A percentile compares a stretch with the other conserved stretches of the same genome.
phyloP scores from a whole-genome alignment of 2,888 invertebrate species.

The Hydriomena furcata region DNA sequence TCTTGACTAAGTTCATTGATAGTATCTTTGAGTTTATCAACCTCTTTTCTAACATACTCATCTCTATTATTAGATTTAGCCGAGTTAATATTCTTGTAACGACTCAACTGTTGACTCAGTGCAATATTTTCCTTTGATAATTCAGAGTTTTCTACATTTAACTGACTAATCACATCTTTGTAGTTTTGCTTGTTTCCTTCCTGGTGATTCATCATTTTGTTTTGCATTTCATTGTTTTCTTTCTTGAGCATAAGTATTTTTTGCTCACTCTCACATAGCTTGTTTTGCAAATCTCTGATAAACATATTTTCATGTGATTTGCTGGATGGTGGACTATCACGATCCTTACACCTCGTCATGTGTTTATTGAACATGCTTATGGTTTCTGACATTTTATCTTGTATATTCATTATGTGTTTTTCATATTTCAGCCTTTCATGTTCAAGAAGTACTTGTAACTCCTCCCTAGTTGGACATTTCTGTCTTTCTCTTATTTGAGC shows the following conservation, averaged over 20 bases:
- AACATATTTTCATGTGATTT: constrained; percentile 52
- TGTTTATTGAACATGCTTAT: constrained; percentile 65
- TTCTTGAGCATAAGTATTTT: constrained; percentile 73
- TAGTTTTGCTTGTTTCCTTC: constrained; percentile 63
- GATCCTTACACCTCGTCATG: constrained; percentile 52
- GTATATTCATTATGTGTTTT: constrained; percentile 57
- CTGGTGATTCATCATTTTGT: constrained; percentile 45
- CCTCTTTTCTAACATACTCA: constrained; percentile 53
- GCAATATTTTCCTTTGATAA: constrained; percentile 73
- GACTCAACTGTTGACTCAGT: constrained; percentile 66
- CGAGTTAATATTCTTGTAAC: constrained; percentile 57
- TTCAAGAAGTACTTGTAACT: constrained; percentile 64
- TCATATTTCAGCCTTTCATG: constrained; percentile 76
- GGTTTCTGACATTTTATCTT: constrained; percentile 68
- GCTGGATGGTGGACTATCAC: constrained; percentile 38
- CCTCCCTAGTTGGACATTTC: constrained; percentile 64
- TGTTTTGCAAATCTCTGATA: constrained; percentile 68
- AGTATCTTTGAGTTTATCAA: constrained; percentile 59
- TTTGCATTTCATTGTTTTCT: constrained; percentile 72
- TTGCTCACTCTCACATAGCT: constrained; percentile 77
- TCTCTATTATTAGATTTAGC: constrained; percentile 49
- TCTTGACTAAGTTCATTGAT: constrained; percentile 61
- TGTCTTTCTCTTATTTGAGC: constrained; percentile 41
- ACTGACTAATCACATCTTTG: constrained; percentile 70
- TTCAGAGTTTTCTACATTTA: constrained; percentile 73